Percentiles rank a stretch among this genome's conserved stretches.
These are phyloP conservation scores for Muntiacus reevesi DNA, from an alignment of 2,113 vertebrate genomes.

Conservation along the genomic window DNA sequence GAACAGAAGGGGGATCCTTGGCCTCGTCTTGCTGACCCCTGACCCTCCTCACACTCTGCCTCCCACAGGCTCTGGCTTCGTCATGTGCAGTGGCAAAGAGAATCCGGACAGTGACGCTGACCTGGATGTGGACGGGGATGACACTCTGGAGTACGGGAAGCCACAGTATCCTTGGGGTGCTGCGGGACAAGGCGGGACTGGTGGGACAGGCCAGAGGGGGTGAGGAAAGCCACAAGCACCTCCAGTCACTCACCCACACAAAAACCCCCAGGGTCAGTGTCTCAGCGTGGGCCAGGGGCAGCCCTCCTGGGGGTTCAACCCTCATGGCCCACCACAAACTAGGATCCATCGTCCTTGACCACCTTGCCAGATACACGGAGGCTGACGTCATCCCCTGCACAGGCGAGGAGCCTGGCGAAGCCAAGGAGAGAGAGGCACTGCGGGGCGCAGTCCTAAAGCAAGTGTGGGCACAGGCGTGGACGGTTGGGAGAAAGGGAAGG, in stretches of 20 bases:
- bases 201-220: neutral
- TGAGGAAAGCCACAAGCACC: neutral
- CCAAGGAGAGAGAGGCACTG: slow-evolving; percentile 96
- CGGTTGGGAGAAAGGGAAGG: neutral
- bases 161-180: slow-evolving; percentile 93
- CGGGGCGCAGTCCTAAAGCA: slow-evolving; percentile 98
- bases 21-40: neutral
- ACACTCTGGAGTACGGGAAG: slow-evolving; percentile 98
- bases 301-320: neutral
- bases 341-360: slow-evolving; percentile 80
- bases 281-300: neutral
- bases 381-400: slow-evolving; percentile 98
- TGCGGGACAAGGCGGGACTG: neutral
- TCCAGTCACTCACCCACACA: neutral
- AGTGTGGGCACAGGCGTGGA: slow-evolving; percentile 67
- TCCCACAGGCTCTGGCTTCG: slow-evolving; percentile 93
- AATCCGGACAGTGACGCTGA: slow-evolving; percentile 97
- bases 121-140: slow-evolving; percentile 97
- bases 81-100: slow-evolving; percentile 97
- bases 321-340: neutral
- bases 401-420: slow-evolving; percentile 97
- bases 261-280: neutral
- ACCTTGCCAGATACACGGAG: slow-evolving; percentile 92
- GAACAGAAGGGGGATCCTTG: neutral
- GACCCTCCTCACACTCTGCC: neutral